phyloP scores from a whole-genome alignment of 1,140 invertebrate genomes.

The Diprion similis region DNA sequence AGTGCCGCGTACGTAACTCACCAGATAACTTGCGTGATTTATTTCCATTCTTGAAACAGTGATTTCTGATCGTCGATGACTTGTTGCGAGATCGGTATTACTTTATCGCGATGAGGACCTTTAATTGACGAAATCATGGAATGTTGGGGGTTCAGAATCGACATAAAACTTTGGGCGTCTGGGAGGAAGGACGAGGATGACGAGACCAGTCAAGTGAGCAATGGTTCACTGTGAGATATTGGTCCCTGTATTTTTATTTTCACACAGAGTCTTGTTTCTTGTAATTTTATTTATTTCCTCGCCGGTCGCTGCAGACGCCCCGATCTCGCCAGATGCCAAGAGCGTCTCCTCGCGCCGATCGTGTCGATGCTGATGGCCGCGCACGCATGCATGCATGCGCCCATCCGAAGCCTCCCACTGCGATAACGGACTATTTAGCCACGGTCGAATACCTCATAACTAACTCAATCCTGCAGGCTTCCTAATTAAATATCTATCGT shows the following conservation, averaged over 20 bases:
- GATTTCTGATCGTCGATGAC: no score
- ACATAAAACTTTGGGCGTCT: no score
- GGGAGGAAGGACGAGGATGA: no score
- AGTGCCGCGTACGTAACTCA: no score
- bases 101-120: no score
- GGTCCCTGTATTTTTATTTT: not conserved
- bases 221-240: not conserved
- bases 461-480: conserved; percentile 46
- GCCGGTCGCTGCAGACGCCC: not conserved
- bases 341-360: not conserved
- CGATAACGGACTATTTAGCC: conserved; percentile 37
- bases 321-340: conserved; percentile 1
- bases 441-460: conserved; percentile 51
- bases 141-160: no score
- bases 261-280: not conserved
- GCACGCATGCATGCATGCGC: conserved; percentile 17
- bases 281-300: not conserved
- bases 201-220: no score
- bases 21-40: not conserved
- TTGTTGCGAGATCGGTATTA: no score
- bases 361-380: no score
- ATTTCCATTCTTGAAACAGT: not conserved
- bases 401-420: conserved; percentile 43
- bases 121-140: no score
- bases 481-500: conserved; percentile 59